Percentiles rank a stretch among this genome's conserved stretches.
Evolutionary conservation across 2,797 vertebrate species (phyloP).

Genomic region (Sibirionetta formosa): DNA sequence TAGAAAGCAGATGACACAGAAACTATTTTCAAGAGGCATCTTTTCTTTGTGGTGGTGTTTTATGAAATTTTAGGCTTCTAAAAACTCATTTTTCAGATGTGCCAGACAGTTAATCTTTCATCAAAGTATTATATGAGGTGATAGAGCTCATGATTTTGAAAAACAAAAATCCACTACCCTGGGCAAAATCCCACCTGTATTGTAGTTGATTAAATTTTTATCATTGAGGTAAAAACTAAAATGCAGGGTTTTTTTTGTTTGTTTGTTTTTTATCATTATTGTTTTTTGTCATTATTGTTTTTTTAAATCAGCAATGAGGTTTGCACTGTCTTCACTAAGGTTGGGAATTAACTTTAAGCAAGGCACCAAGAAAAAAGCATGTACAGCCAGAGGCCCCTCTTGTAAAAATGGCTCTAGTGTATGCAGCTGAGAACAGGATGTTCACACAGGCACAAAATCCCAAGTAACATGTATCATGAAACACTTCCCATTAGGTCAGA

Average conservation of each 20-base stretch:
- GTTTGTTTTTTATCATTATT: too few relatives aligned
- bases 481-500: slow-evolving; percentile 32
- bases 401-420: background rate
- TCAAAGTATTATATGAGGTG: background rate
- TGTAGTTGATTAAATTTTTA: background rate
- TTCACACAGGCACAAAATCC: slow-evolving; percentile 48
- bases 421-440: slow-evolving; percentile 38
- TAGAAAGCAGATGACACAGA: background rate
- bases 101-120: background rate
- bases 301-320: background rate
- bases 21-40: background rate
- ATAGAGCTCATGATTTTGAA: background rate
- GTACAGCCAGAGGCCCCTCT: background rate
- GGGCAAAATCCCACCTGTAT: background rate
- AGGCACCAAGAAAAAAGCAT: background rate
- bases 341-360: background rate
- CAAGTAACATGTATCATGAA: slow-evolving; percentile 23
- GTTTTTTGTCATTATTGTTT: background rate
- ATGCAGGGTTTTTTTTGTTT: background rate
- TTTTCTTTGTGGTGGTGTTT: background rate
- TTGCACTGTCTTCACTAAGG: background rate
- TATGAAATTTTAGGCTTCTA: background rate
- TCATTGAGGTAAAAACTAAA: background rate
- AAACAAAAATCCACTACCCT: background rate
- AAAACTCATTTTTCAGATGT: background rate